Percentiles rank a stretch among this genome's conserved stretches.
Conservation (phyloP, 2,797 vertebrate species). For the Mormyrops attenuatus region DNA sequence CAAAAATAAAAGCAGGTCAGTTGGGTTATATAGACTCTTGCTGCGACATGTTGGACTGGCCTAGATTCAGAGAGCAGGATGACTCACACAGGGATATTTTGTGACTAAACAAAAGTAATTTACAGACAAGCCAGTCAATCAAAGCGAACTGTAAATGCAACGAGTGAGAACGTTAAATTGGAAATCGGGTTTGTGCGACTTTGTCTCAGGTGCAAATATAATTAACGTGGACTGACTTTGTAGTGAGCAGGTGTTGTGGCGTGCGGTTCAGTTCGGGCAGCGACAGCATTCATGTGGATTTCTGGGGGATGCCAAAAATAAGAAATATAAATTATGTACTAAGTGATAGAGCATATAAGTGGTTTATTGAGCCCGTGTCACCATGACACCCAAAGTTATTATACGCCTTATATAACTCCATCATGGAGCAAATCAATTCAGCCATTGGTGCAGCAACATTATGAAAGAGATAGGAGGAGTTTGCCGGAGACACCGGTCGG, state of each 20-base stretch:
- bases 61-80: constrained; percentile 2
- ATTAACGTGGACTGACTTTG: neutral
- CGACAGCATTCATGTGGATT: neutral
- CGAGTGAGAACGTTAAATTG: neutral
- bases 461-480: neutral
- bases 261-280: neutral
- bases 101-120: neutral
- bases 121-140: neutral
- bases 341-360: neutral
- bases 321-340: constrained; percentile 7
- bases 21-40: neutral
- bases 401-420: neutral
- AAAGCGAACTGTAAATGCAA: neutral
- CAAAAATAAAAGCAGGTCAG: neutral
- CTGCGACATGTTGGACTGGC: neutral
- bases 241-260: neutral
- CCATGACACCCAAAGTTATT: neutral
- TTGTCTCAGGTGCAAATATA: neutral
- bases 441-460: neutral
- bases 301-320: constrained; percentile 15
- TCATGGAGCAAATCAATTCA: constrained; percentile 12
- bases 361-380: neutral
- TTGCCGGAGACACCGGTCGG: neutral
- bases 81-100: neutral
- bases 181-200: neutral